phyloP scores from a whole-genome alignment of 2,797 vertebrate genomes.

The Smutsia temminckii region DNA sequence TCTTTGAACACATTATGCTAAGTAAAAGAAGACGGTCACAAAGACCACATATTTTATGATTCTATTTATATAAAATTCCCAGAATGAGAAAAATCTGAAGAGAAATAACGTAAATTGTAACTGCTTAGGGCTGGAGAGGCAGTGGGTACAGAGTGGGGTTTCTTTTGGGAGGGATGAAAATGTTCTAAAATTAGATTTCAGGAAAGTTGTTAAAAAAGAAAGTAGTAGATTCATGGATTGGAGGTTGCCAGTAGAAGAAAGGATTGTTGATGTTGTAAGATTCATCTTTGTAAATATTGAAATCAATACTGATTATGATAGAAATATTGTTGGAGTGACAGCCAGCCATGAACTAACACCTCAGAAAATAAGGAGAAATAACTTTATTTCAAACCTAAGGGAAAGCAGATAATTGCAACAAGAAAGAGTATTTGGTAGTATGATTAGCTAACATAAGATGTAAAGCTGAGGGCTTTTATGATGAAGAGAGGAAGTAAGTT shows the following conservation, averaged over 20 bases:
- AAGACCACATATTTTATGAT: neutral
- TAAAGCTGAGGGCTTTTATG: neutral
- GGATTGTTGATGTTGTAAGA: neutral
- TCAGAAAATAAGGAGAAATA: conserved; percentile 9
- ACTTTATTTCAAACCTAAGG: neutral
- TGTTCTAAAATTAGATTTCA: neutral
- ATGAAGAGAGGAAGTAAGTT: neutral
- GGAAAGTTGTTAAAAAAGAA: neutral
- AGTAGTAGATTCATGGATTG: neutral
- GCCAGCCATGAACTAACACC: neutral
- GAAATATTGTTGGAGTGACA: neutral
- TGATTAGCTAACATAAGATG: neutral
- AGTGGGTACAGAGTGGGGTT: neutral
- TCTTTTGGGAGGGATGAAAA: neutral
- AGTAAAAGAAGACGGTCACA: neutral
- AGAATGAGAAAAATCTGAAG: neutral
- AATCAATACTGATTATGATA: neutral
- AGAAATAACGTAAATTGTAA: neutral
- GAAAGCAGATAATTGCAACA: neutral
- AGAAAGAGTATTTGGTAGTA: neutral
- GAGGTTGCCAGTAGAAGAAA: neutral
- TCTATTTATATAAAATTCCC: neutral
- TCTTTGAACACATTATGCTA: neutral
- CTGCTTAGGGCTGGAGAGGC: neutral
- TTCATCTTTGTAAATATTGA: conserved; percentile 12